Conservation (phyloP, 1,140 invertebrate genomes). For the Radopholus similis region DNA sequence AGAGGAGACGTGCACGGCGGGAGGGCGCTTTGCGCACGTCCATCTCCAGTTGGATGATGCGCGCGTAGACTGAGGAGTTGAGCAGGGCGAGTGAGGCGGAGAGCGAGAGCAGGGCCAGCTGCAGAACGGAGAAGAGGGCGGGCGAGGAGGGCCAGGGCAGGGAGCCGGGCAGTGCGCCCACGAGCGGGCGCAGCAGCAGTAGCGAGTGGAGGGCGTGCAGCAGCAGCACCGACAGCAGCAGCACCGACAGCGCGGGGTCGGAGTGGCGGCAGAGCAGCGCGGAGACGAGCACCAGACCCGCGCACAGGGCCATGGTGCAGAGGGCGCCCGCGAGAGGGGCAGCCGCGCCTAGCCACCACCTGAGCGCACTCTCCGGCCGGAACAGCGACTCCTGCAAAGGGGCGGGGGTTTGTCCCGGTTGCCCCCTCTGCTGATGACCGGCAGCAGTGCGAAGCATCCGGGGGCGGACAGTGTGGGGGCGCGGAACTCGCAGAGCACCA, state of each 20-base stretch:
- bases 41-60: slow-evolving; percentile 24
- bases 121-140: slow-evolving; percentile 27
- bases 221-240: slow-evolving; percentile 18
- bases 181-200: slow-evolving; percentile 13
- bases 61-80: slow-evolving; percentile 26
- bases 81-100: slow-evolving; percentile 29
- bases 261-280: background rate
- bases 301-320: slow-evolving; percentile 17
- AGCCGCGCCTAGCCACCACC: slow-evolving; percentile 2
- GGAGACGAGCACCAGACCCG: slow-evolving; percentile 31
- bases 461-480: slow-evolving; percentile 24
- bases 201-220: slow-evolving; percentile 22
- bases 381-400: slow-evolving; percentile 35
- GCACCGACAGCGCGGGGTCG: slow-evolving; percentile 17
- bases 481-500: slow-evolving; percentile 40
- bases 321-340: slow-evolving; percentile 27
- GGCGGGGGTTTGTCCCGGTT: background rate
- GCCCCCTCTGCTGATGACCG: slow-evolving; percentile 14
- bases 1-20: slow-evolving; percentile 9
- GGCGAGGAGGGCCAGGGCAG: background rate
- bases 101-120: slow-evolving; percentile 21
- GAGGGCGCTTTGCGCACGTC: background rate
- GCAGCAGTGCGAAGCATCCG: slow-evolving; percentile 39
- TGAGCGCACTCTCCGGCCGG: slow-evolving; percentile 1
- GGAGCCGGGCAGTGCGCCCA: background rate